phyloP scores from a whole-genome alignment of 2,113 vertebrate species.

The Channa maculata region DNA sequence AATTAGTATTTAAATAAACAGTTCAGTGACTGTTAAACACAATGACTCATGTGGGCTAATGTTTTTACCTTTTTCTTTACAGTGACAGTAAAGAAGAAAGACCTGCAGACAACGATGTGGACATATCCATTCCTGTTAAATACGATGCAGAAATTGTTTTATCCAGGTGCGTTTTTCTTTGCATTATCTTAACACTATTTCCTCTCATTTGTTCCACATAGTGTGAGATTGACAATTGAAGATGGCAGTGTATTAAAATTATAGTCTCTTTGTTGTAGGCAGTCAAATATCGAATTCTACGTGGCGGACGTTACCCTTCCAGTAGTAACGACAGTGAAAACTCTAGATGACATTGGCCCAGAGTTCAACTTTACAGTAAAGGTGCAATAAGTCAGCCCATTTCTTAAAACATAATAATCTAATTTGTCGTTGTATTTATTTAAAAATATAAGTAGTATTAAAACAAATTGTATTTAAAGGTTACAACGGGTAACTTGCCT shows the following conservation, averaged over 20 bases:
- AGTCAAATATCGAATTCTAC: constrained; percentile 89
- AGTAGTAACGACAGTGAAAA: constrained; percentile 80
- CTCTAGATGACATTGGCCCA: constrained; percentile 90
- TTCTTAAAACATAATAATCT: background rate
- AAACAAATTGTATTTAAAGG: constrained; percentile 65
- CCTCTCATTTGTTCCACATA: background rate
- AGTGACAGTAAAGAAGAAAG: constrained; percentile 88
- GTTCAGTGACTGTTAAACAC: background rate
- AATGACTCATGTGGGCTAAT: background rate
- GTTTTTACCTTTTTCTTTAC: constrained; percentile 15
- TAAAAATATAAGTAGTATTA: background rate
- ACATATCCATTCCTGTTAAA: constrained; percentile 82
- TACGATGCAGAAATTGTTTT: constrained; percentile 90
- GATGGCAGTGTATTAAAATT: background rate
- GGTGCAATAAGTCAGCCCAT: constrained; percentile 71
- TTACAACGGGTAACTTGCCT: constrained; percentile 87
- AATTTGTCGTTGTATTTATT: background rate
- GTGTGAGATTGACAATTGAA: background rate
- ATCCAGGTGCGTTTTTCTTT: constrained; percentile 81
- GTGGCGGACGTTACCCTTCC: constrained; percentile 82
- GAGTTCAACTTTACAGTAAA: constrained; percentile 90
- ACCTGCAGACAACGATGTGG: constrained; percentile 83
- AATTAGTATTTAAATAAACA: too few relatives aligned
- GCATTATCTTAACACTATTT: background rate
- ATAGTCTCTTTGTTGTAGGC: constrained; percentile 73